A percentile compares a stretch with the other conserved stretches of the same genome.
Conservation (phyloP, 2,113 vertebrate genomes). For the Rhabdomys dilectus region DNA sequence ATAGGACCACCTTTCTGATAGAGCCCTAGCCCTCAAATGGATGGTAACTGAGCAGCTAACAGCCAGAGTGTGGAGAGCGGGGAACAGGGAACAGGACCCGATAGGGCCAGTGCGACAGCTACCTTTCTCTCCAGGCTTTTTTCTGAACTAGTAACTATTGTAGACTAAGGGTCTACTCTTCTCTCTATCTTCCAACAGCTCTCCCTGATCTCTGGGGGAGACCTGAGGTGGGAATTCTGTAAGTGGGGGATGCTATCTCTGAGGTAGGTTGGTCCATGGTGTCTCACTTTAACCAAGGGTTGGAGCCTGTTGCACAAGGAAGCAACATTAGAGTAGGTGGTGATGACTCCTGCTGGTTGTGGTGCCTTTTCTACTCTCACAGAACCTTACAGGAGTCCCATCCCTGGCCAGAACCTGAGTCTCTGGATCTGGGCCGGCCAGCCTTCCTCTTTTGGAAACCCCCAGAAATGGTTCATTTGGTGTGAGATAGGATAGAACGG, state of each 20-base stretch:
- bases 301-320: constrained; percentile 78
- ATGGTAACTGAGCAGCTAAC: neutral
- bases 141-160: neutral
- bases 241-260: neutral
- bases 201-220: constrained; percentile 12
- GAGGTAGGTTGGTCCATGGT: neutral
- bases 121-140: neutral
- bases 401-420: neutral
- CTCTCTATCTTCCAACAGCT: neutral
- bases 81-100: neutral
- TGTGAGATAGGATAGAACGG: neutral
- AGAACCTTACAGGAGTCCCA: neutral
- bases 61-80: neutral
- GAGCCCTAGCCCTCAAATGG: neutral
- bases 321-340: constrained; percentile 68
- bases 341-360: constrained; percentile 22
- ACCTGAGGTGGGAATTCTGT: neutral
- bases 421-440: neutral
- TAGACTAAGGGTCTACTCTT: neutral
- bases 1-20: neutral
- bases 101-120: neutral
- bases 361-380: constrained; percentile 13
- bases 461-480: neutral
- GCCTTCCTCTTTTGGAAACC: constrained; percentile 21
- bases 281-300: neutral